phyloP scores from a whole-genome alignment of 64 coral and sea anemone genomes.

The Montipora sp. region DNA sequence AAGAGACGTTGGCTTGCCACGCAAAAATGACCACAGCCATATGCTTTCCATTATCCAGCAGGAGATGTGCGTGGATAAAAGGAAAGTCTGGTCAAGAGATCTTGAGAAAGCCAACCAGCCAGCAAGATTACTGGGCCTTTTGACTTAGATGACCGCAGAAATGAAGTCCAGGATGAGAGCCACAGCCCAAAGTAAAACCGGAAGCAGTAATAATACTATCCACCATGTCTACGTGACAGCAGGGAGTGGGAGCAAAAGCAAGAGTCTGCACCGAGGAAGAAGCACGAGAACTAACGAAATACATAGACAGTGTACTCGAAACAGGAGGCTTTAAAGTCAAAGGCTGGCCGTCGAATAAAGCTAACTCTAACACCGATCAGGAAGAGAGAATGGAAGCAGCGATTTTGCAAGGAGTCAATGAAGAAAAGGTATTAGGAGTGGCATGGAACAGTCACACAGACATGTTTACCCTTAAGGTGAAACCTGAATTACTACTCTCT shows the following conservation, averaged over 20 bases:
- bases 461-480: slow-evolving; percentile 33
- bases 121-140: no score
- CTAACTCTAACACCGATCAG: neutral
- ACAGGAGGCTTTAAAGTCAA: slow-evolving; percentile 45
- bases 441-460: neutral
- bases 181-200: slow-evolving; percentile 18
- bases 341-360: slow-evolving; percentile 18
- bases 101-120: no score
- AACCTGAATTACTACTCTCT: neutral
- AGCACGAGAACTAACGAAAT: slow-evolving; percentile 7
- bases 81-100: no score
- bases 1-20: neutral
- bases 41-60: neutral
- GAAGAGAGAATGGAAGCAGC: no score
- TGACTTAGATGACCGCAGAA: no score
- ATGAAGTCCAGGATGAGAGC: slow-evolving; percentile 65
- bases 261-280: slow-evolving; percentile 3
- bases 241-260: neutral
- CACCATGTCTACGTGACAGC: neutral
- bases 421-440: no score
- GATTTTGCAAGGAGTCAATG: no score
- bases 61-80: no score
- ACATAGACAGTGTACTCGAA: neutral
- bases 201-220: neutral
- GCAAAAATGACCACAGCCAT: neutral